phyloP scores from a whole-genome alignment of 1,140 invertebrate genomes.

The Magallana gigas region DNA sequence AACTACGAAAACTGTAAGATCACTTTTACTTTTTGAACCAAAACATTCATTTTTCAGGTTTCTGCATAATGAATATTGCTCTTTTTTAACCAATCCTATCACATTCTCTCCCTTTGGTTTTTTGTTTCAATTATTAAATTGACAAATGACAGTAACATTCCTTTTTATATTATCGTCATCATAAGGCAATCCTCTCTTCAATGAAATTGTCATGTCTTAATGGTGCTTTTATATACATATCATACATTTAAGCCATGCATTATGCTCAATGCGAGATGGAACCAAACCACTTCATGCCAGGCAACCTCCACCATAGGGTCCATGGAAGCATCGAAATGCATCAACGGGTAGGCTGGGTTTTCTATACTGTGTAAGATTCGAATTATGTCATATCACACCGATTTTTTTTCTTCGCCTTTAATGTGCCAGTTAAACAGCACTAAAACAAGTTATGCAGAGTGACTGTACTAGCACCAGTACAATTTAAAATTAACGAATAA shows the following conservation, averaged over 20 bases:
- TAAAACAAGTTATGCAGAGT: too few species aligned
- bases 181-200: not conserved
- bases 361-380: not conserved
- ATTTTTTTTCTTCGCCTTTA: too few species aligned
- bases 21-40: not conserved
- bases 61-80: too few species aligned
- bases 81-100: too few species aligned
- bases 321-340: not conserved
- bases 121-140: not conserved
- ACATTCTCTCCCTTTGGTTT: too few species aligned
- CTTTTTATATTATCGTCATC: not conserved
- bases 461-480: too few species aligned
- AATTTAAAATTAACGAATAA: too few species aligned
- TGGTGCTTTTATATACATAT: not conserved
- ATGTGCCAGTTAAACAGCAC: too few species aligned
- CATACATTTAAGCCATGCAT: not conserved
- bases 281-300: not conserved
- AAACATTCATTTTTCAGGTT: too few species aligned
- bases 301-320: not conserved
- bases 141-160: not conserved
- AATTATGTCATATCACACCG: not conserved
- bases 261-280: conserved; percentile 3
- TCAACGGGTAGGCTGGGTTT: not conserved
- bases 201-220: not conserved
- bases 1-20: not conserved